Evolutionary conservation across 1,140 invertebrate species (phyloP), one percentile per base, ranked within the genome.

Genomic region (Macrotrachela quadricornifera): DNA sequence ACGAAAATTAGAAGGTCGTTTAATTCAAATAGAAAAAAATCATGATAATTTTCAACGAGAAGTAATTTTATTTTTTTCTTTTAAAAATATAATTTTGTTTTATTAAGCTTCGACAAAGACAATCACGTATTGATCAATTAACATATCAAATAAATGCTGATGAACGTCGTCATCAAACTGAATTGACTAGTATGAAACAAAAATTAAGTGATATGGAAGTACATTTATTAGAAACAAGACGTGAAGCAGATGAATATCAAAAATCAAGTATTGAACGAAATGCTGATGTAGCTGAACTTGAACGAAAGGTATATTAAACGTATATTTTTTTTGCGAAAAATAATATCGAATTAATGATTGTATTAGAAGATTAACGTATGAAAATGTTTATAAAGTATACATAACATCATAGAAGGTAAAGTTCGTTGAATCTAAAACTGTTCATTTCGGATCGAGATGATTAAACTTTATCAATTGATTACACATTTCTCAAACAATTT

Each of bases 171-270:
- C 53, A 60, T 41, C 58, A 60, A 37, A 60, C 64, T 15, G 65
- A 68, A 55, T 46, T 61, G 10, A 56, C 58, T 1, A 61, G 60
- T 49, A 57, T 67, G 17, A 57, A 59, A 12, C 62, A 62, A 49
- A 57, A 60, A 43, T 56, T 66, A 0, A 54, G 55, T 11, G 63
- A 66, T 43, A 56, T 67, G 1, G 66, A 68, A 45, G 57, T 66
- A 10, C 61, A 67, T 54, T 52, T 68, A 46, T 40, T 59, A 10
- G 66, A 67, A 51, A 60, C 65, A 6, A 56, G 65, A 38, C 63
- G 63, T 46, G 67, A 69, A 48, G 66, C 65, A 42, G 67, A 69
- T 56, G 66, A 68, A 57, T 69, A 68, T 56, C 64, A 66, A 54
- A 59, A 60, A 36, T 60, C 60, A 41, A 65, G 59, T 55, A 58